A percentile compares a stretch with the other conserved stretches of the same genome.
Conservation (phyloP, 2,797 vertebrate genomes). For the Pantherophis alleghaniensis region DNA sequence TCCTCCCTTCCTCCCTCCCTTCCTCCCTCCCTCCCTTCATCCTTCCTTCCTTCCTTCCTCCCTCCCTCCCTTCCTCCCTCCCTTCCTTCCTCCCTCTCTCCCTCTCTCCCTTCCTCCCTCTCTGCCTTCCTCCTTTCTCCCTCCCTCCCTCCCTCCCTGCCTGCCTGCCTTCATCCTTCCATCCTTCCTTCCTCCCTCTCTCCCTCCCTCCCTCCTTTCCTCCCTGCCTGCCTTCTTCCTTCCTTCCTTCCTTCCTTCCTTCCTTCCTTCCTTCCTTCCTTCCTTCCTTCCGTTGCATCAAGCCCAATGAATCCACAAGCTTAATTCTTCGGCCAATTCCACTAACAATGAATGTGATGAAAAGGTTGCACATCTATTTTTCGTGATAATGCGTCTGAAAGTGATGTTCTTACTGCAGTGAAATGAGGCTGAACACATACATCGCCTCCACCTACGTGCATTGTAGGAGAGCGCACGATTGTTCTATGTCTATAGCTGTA, state of each 20-base stretch:
- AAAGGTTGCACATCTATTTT: slow-evolving; percentile 39
- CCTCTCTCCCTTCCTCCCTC: not conserved
- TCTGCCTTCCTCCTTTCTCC: not conserved
- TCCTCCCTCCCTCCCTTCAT: not conserved
- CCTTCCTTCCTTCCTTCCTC: not conserved
- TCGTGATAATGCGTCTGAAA: accelerated
- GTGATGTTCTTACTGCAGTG: slow-evolving; percentile 36
- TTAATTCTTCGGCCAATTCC: slow-evolving; percentile 50
- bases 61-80: not conserved
- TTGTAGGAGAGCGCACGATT: not conserved
- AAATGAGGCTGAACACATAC: slow-evolving; percentile 43
- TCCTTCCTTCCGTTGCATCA: not conserved
- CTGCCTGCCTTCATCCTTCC: not conserved
- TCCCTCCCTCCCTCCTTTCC: not conserved
- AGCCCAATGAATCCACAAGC: slow-evolving; percentile 54
- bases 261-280: too few species aligned
- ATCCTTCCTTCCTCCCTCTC: not conserved
- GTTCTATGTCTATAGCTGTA: not conserved
- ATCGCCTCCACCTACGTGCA: not conserved
- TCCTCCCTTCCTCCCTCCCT: not conserved
- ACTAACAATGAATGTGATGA: slow-evolving; percentile 56
- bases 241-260: too few species aligned
- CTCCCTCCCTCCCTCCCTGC: not conserved
- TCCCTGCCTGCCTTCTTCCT: not conserved
- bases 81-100: not conserved